Evolutionary conservation across 2,888 invertebrate species (phyloP).

Genomic region (Ashinkailepas kermadecensis): DNA sequence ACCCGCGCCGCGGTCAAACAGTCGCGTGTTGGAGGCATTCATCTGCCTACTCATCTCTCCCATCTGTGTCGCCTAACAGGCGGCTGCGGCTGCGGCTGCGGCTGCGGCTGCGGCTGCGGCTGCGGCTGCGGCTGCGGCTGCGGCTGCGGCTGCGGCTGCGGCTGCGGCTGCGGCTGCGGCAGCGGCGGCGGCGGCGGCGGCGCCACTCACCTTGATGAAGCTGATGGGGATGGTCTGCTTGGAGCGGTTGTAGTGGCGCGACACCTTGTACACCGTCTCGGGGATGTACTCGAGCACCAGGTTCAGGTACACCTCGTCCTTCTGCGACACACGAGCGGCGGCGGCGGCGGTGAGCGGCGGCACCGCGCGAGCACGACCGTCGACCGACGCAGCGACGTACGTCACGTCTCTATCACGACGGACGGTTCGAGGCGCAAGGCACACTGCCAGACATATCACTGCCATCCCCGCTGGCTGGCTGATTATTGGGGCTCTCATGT

Average conservation of each 20-base stretch:
- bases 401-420: too few relatives aligned
- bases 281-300: conserved; percentile 99
- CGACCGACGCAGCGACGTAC: too few relatives aligned
- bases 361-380: too few relatives aligned
- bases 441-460: too few relatives aligned
- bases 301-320: conserved; percentile 99
- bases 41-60: too few relatives aligned
- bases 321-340: conserved; percentile 53
- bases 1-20: too few relatives aligned
- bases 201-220: conserved; percentile 83
- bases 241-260: conserved; percentile 98
- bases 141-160: not conserved
- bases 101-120: not conserved
- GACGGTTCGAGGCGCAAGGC: too few relatives aligned
- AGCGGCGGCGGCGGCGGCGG: not conserved
- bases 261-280: conserved; percentile 99
- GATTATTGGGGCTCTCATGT: too few relatives aligned
- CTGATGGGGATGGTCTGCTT: conserved; percentile 99
- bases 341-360: too few relatives aligned
- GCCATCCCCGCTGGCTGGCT: too few relatives aligned
- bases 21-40: too few relatives aligned
- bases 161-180: not conserved
- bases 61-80: too few relatives aligned
- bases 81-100: not conserved
- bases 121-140: not conserved